Percentiles rank a stretch among this genome's conserved stretches.
Conservation (phyloP, 2,797 vertebrate species). For the Taeniopygia guttata region DNA sequence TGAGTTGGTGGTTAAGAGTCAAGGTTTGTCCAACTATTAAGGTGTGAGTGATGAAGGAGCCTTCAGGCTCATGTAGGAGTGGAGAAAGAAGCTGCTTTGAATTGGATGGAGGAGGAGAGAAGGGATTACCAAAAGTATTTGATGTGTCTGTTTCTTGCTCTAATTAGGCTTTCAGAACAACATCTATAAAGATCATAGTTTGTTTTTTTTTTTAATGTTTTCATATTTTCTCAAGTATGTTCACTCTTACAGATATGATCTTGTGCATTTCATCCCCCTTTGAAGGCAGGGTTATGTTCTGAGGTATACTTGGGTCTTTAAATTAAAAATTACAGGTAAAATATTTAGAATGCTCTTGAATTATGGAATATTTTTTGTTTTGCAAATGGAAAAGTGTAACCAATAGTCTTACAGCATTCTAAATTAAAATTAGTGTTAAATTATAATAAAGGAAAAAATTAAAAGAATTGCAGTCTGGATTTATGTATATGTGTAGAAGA, state of each 20-base stretch:
- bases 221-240: background rate
- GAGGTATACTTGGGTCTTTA: background rate
- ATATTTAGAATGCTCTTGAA: constrained; percentile 34
- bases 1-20: background rate
- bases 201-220: background rate
- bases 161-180: background rate
- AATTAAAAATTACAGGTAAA: constrained; percentile 39
- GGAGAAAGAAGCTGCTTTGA: background rate
- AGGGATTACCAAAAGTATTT: background rate
- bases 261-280: background rate
- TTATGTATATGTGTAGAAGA: constrained; percentile 30
- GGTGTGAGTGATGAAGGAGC: background rate
- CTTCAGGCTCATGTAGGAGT: background rate
- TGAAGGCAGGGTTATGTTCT: background rate
- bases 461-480: background rate
- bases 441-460: background rate
- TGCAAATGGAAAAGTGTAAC: constrained; percentile 8
- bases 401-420: background rate
- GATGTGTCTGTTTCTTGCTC: background rate
- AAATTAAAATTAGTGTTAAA: constrained; percentile 4
- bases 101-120: background rate
- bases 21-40: background rate
- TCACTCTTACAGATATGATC: background rate
- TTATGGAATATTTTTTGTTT: constrained; percentile 38
- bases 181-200: background rate